phyloP scores from a whole-genome alignment of 2,888 invertebrate species.

The Dicranocentrus wangi region DNA sequence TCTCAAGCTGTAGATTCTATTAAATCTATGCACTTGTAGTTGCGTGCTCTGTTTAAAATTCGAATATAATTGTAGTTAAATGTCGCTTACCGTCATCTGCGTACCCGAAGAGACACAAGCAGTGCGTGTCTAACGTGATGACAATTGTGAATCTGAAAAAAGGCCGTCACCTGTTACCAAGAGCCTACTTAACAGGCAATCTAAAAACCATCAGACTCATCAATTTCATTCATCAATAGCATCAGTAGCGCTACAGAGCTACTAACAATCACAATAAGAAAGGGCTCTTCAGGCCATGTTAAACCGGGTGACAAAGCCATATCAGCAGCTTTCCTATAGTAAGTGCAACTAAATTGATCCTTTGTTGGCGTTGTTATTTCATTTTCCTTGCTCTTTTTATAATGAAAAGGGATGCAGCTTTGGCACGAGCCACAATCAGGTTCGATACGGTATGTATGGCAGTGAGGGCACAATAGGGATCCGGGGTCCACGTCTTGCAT shows the following conservation, averaged over 20 bases:
- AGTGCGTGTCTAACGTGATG: conserved; percentile 53
- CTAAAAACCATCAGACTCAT: conserved; percentile 64
- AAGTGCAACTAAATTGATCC: conserved; percentile 25
- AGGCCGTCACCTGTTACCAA: conserved; percentile 61
- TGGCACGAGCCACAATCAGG: conserved; percentile 60
- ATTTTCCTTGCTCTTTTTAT: neutral
- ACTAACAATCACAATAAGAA: conserved; percentile 41
- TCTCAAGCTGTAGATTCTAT: no score
- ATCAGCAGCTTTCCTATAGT: conserved; percentile 61
- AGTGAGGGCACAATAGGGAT: no score
- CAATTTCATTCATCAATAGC: conserved; percentile 48
- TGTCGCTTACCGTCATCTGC: no score
- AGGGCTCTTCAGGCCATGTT: conserved; percentile 52
- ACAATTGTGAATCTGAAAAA: conserved; percentile 25
- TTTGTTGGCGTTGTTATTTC: conserved; percentile 26
- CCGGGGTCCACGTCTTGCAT: neutral
- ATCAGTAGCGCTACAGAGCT: conserved; percentile 16
- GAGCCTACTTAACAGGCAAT: conserved; percentile 62
- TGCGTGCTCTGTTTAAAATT: no score
- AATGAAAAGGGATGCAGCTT: conserved; percentile 5
- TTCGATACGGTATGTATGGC: no score
- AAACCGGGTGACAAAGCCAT: conserved; percentile 53
- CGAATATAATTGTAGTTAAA: no score
- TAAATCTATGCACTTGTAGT: no score
- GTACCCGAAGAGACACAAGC: conserved; percentile 49